phyloP scores from a whole-genome alignment of 2,797 vertebrate genomes.

The Setipinna tenuifilis region DNA sequence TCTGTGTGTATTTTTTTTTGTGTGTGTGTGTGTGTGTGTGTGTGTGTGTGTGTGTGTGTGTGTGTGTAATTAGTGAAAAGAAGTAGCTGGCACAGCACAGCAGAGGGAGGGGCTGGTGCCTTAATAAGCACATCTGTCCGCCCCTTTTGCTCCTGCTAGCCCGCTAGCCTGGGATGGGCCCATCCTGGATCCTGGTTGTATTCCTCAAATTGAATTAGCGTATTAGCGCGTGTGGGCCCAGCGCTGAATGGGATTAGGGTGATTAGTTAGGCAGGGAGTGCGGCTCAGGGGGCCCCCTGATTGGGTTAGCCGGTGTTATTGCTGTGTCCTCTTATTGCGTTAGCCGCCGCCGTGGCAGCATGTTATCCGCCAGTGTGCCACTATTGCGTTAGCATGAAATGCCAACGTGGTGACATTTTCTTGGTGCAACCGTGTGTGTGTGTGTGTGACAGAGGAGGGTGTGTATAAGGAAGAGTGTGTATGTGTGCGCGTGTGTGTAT shows the following conservation, averaged over 20 bases:
- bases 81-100: conserved; percentile 29
- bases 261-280: conserved; percentile 22
- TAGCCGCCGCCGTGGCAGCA: not conserved
- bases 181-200: conserved; percentile 24
- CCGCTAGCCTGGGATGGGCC: not conserved
- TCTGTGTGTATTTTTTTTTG: not conserved
- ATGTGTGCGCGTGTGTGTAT: conserved; percentile 4
- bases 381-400: conserved; percentile 1
- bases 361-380: not conserved
- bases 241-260: conserved; percentile 34
- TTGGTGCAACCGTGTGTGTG: conserved; percentile 35
- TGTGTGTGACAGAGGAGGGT: conserved; percentile 63
- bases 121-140: conserved; percentile 3
- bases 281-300: not conserved
- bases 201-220: not conserved
- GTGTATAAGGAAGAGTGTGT: not conserved
- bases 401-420: not conserved
- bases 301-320: conserved; percentile 28
- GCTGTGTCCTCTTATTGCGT: conserved; percentile 1
- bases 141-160: not conserved
- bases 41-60: conserved; percentile 30
- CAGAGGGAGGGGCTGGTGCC: conserved; percentile 12
- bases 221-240: not conserved
- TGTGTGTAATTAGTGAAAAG: conserved; percentile 35
- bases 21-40: conserved; percentile 17